These are phyloP conservation scores for Hippocampus abdominalis DNA, from an alignment of 2,113 vertebrate species.

Conservation along the genomic window DNA sequence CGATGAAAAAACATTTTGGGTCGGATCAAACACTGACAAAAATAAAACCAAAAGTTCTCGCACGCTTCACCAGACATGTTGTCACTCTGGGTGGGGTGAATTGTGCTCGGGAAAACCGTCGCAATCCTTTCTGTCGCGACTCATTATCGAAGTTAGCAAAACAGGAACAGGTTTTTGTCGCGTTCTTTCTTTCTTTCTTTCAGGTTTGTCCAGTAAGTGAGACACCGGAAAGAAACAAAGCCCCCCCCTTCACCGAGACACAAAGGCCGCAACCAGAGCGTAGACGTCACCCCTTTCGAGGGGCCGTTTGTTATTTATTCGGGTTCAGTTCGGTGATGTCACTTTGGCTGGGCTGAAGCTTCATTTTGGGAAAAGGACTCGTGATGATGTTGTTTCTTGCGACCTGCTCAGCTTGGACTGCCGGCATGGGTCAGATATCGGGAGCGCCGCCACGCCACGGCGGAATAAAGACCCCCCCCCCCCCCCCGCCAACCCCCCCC, in stretches of 20 bases:
- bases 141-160: neutral
- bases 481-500: too few relatives aligned
- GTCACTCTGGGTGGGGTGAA: neutral
- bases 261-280: neutral
- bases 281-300: neutral
- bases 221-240: neutral
- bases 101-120: neutral
- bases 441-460: neutral
- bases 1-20: neutral
- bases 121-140: neutral
- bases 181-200: neutral
- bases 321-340: slow-evolving; percentile 8
- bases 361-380: slow-evolving; percentile 13
- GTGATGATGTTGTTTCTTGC: slow-evolving; percentile 20
- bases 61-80: neutral
- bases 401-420: slow-evolving; percentile 29
- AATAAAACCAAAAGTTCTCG: neutral
- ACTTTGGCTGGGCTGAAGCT: slow-evolving; percentile 1
- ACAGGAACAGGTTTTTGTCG: neutral
- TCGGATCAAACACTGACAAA: neutral
- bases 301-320: neutral
- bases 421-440: slow-evolving; percentile 8
- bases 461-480: slow-evolving; percentile 7
- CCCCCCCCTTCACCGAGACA: neutral
- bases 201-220: neutral